A percentile compares a stretch with the other conserved stretches of the same genome.
Conservation (phyloP, 1,140 invertebrate genomes). For the Megathymus violae region DNA sequence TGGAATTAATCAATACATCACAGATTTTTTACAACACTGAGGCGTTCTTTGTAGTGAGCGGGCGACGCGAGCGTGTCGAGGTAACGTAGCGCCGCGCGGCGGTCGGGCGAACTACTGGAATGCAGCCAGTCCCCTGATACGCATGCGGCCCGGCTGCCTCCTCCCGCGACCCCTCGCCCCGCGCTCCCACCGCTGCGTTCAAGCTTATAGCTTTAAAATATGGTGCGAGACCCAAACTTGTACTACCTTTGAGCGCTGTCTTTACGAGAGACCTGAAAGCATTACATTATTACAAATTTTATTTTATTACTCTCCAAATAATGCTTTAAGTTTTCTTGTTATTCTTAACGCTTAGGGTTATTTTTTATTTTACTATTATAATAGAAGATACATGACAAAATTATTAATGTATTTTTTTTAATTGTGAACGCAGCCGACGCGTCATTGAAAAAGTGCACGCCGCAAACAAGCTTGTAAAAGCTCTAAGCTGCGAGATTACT, state of each 20-base stretch:
- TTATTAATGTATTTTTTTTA: neutral
- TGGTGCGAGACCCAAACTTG: slow-evolving; percentile 45
- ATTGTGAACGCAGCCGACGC: slow-evolving; percentile 47
- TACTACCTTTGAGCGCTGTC: slow-evolving; percentile 8
- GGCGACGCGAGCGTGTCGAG: slow-evolving; percentile 54
- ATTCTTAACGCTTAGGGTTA: neutral
- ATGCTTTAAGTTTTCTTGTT: neutral
- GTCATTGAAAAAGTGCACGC: slow-evolving; percentile 55
- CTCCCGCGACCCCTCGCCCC: too few species aligned
- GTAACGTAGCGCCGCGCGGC: slow-evolving; percentile 67
- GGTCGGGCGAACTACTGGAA: slow-evolving; percentile 76
- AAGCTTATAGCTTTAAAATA: slow-evolving; percentile 57
- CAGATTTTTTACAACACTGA: slow-evolving; percentile 82
- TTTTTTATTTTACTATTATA: neutral
- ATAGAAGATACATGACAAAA: too few species aligned
- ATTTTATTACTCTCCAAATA: too few species aligned
- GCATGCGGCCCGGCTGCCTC: too few species aligned
- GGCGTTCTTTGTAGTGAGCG: slow-evolving; percentile 79
- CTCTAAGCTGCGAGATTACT: slow-evolving; percentile 46
- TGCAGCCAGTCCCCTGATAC: too few species aligned
- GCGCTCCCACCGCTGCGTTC: slow-evolving; percentile 68
- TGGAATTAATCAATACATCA: slow-evolving; percentile 84
- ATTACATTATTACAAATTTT: neutral
- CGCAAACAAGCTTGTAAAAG: slow-evolving; percentile 52
- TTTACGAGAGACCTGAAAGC: slow-evolving; percentile 38